phyloP scores from a whole-genome alignment of 2,113 vertebrate genomes.

The Thomomys bottae region DNA sequence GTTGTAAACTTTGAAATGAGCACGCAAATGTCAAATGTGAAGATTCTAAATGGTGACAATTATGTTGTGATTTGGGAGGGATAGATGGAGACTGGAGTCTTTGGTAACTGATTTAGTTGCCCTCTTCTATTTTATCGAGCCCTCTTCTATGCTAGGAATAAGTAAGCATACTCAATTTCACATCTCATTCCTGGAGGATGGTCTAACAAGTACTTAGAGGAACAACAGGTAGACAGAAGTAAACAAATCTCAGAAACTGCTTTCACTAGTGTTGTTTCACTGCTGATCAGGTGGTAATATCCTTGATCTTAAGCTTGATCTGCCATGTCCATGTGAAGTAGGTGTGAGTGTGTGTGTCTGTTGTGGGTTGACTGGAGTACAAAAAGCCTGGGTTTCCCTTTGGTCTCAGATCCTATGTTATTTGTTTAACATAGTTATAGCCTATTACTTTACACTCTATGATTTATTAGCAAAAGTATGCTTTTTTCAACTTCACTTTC shows the following conservation, averaged over 20 bases:
- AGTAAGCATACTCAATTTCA: not conserved
- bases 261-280: not conserved
- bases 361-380: not conserved
- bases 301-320: not conserved
- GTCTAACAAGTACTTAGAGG: not conserved
- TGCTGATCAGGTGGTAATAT: not conserved
- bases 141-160: not conserved
- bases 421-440: conserved; percentile 66
- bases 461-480: conserved; percentile 68
- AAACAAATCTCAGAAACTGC: not conserved
- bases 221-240: not conserved
- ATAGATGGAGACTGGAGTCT: not conserved
- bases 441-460: conserved; percentile 64
- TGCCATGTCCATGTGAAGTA: not conserved
- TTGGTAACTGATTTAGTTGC: not conserved
- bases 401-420: conserved; percentile 57
- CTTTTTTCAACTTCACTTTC: conserved; percentile 69
- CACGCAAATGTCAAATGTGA: not conserved
- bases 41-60: not conserved
- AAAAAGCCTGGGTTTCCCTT: conserved; percentile 41
- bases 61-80: too few relatives aligned
- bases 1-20: not conserved
- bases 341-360: not conserved
- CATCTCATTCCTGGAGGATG: too few relatives aligned
- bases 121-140: not conserved